phyloP scores from a whole-genome alignment of 2,797 vertebrate genomes.

The Crypturellus tataupa region DNA sequence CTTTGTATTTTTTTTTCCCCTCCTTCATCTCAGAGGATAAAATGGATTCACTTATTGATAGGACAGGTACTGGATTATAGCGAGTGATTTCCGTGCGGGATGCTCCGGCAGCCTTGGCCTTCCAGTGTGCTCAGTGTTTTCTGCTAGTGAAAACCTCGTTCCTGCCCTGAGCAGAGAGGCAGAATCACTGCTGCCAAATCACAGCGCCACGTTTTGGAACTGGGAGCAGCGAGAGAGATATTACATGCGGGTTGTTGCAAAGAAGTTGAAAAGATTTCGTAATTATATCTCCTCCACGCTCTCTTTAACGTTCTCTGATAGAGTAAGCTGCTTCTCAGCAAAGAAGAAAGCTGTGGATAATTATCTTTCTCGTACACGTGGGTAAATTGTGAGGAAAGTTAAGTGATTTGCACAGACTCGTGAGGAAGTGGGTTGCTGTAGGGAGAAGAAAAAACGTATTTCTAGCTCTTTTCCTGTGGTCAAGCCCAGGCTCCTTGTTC shows the following conservation, averaged over 20 bases:
- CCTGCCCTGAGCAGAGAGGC: conserved; percentile 5
- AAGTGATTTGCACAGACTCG: not conserved
- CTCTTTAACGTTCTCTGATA: not conserved
- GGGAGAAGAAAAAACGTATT: not conserved
- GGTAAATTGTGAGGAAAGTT: not conserved
- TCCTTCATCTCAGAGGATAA: not conserved
- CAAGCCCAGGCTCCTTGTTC: not conserved
- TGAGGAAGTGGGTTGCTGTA: not conserved
- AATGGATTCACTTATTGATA: conserved; percentile 20
- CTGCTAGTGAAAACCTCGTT: conserved; percentile 5
- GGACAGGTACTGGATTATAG: not conserved
- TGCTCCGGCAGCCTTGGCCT: not conserved
- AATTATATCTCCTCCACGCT: not conserved
- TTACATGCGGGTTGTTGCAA: not conserved
- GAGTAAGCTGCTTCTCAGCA: not conserved
- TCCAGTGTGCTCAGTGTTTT: not conserved
- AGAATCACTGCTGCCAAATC: conserved; percentile 14
- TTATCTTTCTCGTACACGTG: not conserved
- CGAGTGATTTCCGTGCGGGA: not conserved
- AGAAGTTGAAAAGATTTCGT: not conserved
- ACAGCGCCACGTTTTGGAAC: not conserved
- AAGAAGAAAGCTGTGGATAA: not conserved
- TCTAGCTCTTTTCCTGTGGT: not conserved
- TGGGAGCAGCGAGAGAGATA: not conserved
- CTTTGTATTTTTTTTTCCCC: not conserved